Percentiles rank a stretch among this genome's conserved stretches.
Conservation (phyloP, 64 coral and sea anemone genomes). For the Stichodactyla helianthus region DNA sequence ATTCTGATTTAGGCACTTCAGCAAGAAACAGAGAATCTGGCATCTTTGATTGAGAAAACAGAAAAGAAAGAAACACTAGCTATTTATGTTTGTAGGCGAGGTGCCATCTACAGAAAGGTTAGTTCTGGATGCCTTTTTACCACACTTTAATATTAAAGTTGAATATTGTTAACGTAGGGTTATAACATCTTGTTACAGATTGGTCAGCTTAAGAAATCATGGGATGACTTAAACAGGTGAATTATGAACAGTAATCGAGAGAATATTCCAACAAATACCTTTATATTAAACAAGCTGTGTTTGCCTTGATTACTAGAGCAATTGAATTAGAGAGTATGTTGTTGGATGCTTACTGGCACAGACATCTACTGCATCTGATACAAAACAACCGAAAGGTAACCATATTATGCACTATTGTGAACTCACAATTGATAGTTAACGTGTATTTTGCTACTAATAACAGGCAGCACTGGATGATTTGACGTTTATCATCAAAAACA, state of each 20-base stretch:
- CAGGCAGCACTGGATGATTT: conserved; percentile 90
- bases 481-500: conserved; percentile 90
- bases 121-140: neutral
- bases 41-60: conserved; percentile 54
- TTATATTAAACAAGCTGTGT: neutral
- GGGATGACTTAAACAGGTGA: conserved; percentile 85
- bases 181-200: conserved; percentile 32
- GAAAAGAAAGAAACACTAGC: conserved; percentile 66
- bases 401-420: too few species aligned
- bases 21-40: conserved; percentile 58
- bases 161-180: neutral
- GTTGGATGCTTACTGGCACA: conserved; percentile 87
- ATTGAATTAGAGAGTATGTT: conserved; percentile 82
- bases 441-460: neutral
- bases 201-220: conserved; percentile 69
- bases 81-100: conserved; percentile 72
- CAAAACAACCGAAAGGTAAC: conserved; percentile 74
- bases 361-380: conserved; percentile 59
- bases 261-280: neutral
- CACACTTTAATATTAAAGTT: too few species aligned
- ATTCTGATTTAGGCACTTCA: conserved; percentile 41
- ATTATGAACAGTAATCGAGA: neutral
- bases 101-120: conserved; percentile 93
- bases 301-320: conserved; percentile 33
- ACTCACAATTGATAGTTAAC: too few species aligned